These are phyloP conservation scores for Oscheius sp. DNA, from an alignment of 1,140 invertebrate species.

Conservation along the genomic window DNA sequence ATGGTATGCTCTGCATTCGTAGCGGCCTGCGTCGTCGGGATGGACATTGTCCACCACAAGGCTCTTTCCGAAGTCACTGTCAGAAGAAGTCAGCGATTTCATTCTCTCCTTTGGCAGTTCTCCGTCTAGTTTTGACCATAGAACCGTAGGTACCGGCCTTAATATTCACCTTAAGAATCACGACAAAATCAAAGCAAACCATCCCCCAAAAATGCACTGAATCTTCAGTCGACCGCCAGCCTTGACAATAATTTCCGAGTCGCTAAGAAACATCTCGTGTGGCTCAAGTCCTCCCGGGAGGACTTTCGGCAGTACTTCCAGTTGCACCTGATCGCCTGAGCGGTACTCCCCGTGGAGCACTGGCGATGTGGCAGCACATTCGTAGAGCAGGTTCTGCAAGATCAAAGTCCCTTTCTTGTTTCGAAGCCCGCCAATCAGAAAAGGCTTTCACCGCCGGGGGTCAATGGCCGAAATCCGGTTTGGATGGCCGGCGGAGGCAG, in stretches of 20 bases:
- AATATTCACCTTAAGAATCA: neutral
- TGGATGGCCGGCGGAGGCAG: too few relatives aligned
- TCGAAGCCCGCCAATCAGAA: too few relatives aligned
- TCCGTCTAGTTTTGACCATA: constrained; percentile 47
- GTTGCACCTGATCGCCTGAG: constrained; percentile 46
- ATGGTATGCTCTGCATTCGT: constrained; percentile 40
- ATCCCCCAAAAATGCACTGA: constrained; percentile 53
- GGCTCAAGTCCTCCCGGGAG: neutral
- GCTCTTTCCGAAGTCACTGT: constrained; percentile 43
- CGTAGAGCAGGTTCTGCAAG: constrained; percentile 41
- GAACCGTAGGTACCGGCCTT: constrained; percentile 40
- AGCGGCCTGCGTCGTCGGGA: constrained; percentile 46
- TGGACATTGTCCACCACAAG: constrained; percentile 50
- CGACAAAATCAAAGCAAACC: constrained; percentile 24
- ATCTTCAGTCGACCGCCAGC: constrained; percentile 47
- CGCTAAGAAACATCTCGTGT: neutral
- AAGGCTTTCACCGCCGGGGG: too few relatives aligned
- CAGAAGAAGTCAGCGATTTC: constrained; percentile 34
- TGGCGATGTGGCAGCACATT: constrained; percentile 49
- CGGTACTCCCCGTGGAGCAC: constrained; percentile 50
- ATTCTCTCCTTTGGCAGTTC: constrained; percentile 44
- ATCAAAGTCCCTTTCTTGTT: too few relatives aligned
- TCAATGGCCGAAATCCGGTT: too few relatives aligned
- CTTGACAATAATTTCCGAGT: constrained; percentile 36
- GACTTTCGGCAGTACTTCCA: constrained; percentile 33